These are phyloP conservation scores for Drosophila anomalata DNA, from an alignment of 2,888 invertebrate species.

Conservation along the genomic window DNA sequence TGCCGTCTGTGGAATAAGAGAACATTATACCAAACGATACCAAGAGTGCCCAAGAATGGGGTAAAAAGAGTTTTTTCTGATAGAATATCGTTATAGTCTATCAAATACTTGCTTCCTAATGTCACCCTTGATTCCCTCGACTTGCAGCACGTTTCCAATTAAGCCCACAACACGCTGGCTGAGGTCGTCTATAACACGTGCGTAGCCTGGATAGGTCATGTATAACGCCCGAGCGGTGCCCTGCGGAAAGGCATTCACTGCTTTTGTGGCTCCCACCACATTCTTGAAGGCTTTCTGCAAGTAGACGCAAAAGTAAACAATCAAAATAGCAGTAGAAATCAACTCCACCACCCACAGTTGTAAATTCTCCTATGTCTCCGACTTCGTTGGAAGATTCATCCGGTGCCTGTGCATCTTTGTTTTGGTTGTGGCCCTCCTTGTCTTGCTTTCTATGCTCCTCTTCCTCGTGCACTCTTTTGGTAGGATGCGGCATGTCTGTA, in stretches of 20 bases:
- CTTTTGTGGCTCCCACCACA: constrained; percentile 88
- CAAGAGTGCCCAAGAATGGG: too few species aligned
- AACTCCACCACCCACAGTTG: constrained; percentile 66
- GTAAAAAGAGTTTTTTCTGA: not conserved
- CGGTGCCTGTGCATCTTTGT: constrained; percentile 2
- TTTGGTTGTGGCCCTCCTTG: constrained; percentile 3
- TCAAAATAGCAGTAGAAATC: not conserved
- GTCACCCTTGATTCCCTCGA: constrained; percentile 86
- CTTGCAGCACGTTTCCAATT: constrained; percentile 85
- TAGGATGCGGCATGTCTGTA: constrained; percentile 53
- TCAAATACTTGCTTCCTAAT: constrained; percentile 31
- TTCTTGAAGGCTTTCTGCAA: constrained; percentile 85
- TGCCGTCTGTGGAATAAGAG: constrained; percentile 82
- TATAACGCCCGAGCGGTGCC: constrained; percentile 90
- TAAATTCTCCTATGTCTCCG: constrained; percentile 68
- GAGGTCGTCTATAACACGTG: constrained; percentile 87
- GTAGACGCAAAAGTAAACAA: not conserved
- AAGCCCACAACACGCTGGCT: constrained; percentile 87
- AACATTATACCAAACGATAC: not conserved
- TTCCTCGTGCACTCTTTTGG: constrained; percentile 38
- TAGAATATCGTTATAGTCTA: too few species aligned
- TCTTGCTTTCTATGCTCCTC: constrained; percentile 17
- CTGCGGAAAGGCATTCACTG: constrained; percentile 89
- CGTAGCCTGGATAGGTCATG: constrained; percentile 90
- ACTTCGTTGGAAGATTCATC: not conserved